phyloP scores from a whole-genome alignment of 2,797 vertebrate genomes.

The Rallus crepitans region DNA sequence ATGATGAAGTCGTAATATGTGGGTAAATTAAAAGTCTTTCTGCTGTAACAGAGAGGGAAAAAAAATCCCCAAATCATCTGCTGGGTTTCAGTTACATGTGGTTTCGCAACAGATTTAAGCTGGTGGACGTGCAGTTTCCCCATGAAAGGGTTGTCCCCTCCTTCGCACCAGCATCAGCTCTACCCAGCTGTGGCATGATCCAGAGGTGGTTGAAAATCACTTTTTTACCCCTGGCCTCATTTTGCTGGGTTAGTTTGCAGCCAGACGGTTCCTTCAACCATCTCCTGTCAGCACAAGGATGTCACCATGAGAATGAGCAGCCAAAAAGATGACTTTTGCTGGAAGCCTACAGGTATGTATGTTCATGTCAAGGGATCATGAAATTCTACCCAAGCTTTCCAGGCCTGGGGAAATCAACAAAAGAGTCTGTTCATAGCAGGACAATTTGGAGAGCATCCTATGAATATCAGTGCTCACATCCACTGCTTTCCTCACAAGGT shows the following conservation, averaged over 20 bases:
- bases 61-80: neutral
- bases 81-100: constrained; percentile 14
- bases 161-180: neutral
- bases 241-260: neutral
- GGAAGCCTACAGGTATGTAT: neutral
- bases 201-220: neutral
- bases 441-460: neutral
- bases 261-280: neutral
- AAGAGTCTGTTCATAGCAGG: neutral
- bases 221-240: neutral
- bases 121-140: neutral
- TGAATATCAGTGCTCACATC: neutral
- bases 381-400: neutral
- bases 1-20: constrained; percentile 61
- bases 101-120: neutral
- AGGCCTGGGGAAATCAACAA: neutral
- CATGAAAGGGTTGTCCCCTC: neutral
- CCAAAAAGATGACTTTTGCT: neutral
- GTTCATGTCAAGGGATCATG: neutral
- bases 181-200: neutral
- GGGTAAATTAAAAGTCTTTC: constrained; percentile 67
- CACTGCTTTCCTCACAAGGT: accelerated
- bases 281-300: neutral
- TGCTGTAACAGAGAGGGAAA: constrained; percentile 12
- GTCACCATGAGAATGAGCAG: neutral